Base-by-base conservation (phyloP, 2,797 vertebrate species). In the Prunella strophiata region DNA sequence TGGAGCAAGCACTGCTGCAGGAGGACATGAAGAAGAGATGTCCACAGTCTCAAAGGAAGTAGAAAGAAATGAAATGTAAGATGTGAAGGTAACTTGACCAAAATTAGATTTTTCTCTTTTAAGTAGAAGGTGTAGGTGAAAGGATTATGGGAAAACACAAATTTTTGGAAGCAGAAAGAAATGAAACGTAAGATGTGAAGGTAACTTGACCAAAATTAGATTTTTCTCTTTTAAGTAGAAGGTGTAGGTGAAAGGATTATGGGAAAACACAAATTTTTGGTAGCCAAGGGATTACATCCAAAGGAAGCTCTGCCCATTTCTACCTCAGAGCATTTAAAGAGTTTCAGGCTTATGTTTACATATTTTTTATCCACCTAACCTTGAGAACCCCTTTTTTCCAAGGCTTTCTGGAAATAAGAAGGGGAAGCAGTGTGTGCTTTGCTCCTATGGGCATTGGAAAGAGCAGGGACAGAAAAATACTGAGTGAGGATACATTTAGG, bases 291-390 rank as follows among this genome's bases (percentile, higher is more conserved):
- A 51, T 51, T 8, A 3, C 22, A 62, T 12, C 30, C n/a, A 13
- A 36, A 54, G 26, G 54, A 67, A 58, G 7, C 3, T 45, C 38
- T 45, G 30, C 13, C 42, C 6, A 4, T 76, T 77, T 73, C 51
- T 42, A 34, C 45, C 34, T 34, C 22, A 27, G n/a, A 80, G 9
- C 6, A 30, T 18, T 29, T 29, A 34, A 45, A 51, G 11, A 36
- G 3, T 38, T 80, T n/a, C 47, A 52, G 34, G 25, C 3, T 74
- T 42, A 2, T 1, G 1, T 73, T 74, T 42, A 6, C 2, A 0
- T 13, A 3, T 5, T 30, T 91, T 45, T 57, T 8, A 8, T 6
- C 23, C 40, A 27, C 11, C 3, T 54, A 3, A 57, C 5, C 20
- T 47, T 10, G 2, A 57, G 23, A 75, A 57, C 2, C 48, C 19